Evolutionary conservation across 1,140 invertebrate species (phyloP).

Genomic region (Drosophila arawakana): DNA sequence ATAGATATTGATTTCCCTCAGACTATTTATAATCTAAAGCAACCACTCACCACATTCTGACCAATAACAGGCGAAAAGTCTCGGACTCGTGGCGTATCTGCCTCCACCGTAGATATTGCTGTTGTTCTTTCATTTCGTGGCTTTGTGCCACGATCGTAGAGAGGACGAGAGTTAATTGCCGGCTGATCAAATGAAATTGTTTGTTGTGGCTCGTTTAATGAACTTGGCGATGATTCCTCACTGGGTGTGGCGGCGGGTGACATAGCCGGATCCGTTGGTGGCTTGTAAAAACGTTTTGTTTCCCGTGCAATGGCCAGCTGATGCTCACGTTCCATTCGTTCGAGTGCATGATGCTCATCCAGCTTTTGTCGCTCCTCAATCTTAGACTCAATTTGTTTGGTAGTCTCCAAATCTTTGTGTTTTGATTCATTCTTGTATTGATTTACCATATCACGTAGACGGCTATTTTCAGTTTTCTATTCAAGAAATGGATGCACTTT

Average conservation of each 20-base stretch:
- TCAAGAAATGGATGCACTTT: background rate
- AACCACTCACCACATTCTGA: conserved; percentile 77
- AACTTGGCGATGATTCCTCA: conserved; percentile 7
- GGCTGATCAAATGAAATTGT: background rate
- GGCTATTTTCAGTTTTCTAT: conserved; percentile 86
- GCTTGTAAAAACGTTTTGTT: conserved; percentile 72
- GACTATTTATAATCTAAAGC: conserved; percentile 55
- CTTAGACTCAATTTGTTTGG: conserved; percentile 81
- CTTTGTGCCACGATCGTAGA: conserved; percentile 88
- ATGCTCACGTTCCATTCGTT: conserved; percentile 85
- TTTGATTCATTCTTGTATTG: conserved; percentile 84
- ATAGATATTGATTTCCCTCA: conserved; percentile 61
- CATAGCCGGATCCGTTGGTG: conserved; percentile 16
- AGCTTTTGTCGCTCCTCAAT: conserved; percentile 83
- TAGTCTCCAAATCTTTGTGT: conserved; percentile 58
- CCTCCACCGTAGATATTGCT: conserved; percentile 5
- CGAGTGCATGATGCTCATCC: conserved; percentile 84
- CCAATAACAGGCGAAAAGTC: conserved; percentile 88
- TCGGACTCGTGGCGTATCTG: conserved; percentile 70
- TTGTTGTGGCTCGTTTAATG: background rate
- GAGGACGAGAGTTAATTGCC: conserved; percentile 71
- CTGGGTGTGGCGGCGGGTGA: background rate
- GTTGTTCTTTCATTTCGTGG: conserved; percentile 72
- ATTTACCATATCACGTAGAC: conserved; percentile 85
- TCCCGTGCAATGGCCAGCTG: conserved; percentile 78